Evolutionary conservation across 2,797 vertebrate genomes (phyloP), one percentile per base, ranked within the genome.

Genomic region (Furcifer pardalis): DNA sequence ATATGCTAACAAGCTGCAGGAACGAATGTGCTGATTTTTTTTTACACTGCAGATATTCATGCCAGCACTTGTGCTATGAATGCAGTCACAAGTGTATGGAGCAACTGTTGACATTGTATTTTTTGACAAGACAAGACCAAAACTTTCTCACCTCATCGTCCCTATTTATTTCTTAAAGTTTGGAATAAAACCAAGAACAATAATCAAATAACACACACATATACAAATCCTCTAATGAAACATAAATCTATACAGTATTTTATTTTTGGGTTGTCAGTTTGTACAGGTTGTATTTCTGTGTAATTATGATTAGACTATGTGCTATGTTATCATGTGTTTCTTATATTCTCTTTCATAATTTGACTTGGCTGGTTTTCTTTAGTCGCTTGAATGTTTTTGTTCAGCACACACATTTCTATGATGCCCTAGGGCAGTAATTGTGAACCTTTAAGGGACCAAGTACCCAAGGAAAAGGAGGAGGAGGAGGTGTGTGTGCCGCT

Each of bases 1-100:
- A 93, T 92, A 93, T 92, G 94, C 94, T 95, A 94, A 95, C 93
- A 94, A 95, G 94, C 94, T 90, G 93, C 88, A 84, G 93, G 92
- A 93, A 89, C 93, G 94, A 91, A 93, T 92, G 91, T 35, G 89
- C 37, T 60, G 46, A 12, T 7, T 49, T 49, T 49, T 87, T 89
- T 92, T 90, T 90, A 69, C 87, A 88, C 92, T 91, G 90, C 94
- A 95, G 94, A 95, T 95, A 94, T 94, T 95, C 92, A 87, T 81
- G 88, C 89, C 65, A 0, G 87, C 65, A 46, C 89, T 85, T 82
- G 71, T 32, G 83, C 81, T n/a, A 90, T 76, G 56, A 71, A 82
- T 37, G 84, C 68, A 82, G 17, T 81, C 92, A 89, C 77, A 83
- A 94, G 89, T 71, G 30, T 56, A 77, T 81, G 85, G 88, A 84